Evolutionary conservation across 2,888 invertebrate genomes (phyloP).

Genomic region (Chaetogeoica ovagalla): DNA sequence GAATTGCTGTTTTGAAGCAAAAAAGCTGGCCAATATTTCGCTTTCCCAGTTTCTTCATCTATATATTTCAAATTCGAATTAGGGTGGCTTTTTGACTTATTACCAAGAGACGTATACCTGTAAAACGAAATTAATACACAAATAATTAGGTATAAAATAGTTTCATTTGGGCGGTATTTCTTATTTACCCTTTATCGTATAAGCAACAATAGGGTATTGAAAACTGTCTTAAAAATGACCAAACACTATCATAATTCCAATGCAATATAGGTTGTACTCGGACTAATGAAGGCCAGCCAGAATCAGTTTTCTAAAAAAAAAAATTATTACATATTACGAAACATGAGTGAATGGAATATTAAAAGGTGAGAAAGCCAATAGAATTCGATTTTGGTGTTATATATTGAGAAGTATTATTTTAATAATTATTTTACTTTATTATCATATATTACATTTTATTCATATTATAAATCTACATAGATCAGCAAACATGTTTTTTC

Average conservation of each 20-base stretch:
- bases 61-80: conserved; percentile 72
- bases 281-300: conserved; percentile 86
- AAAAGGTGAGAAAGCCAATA: too few species aligned
- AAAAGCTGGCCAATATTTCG: conserved; percentile 74
- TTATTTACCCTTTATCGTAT: conserved; percentile 83
- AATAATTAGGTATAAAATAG: not conserved
- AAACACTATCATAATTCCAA: conserved; percentile 89
- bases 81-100: conserved; percentile 74
- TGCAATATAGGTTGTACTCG: conserved; percentile 87
- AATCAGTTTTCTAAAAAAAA: conserved; percentile 73
- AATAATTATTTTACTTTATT: too few species aligned
- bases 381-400: too few species aligned
- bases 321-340: not conserved
- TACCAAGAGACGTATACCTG: conserved; percentile 77
- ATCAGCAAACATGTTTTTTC: not conserved
- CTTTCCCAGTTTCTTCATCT: conserved; percentile 61
- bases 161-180: not conserved
- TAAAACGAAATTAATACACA: not conserved
- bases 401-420: too few species aligned
- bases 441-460: too few species aligned
- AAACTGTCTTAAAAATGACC: conserved; percentile 80
- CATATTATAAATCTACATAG: too few species aligned
- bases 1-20: conserved; percentile 65
- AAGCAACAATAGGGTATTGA: conserved; percentile 87
- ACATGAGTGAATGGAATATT: too few species aligned